Conservation (phyloP, 2,797 vertebrate genomes). For the Premnoplex brunnescens region DNA sequence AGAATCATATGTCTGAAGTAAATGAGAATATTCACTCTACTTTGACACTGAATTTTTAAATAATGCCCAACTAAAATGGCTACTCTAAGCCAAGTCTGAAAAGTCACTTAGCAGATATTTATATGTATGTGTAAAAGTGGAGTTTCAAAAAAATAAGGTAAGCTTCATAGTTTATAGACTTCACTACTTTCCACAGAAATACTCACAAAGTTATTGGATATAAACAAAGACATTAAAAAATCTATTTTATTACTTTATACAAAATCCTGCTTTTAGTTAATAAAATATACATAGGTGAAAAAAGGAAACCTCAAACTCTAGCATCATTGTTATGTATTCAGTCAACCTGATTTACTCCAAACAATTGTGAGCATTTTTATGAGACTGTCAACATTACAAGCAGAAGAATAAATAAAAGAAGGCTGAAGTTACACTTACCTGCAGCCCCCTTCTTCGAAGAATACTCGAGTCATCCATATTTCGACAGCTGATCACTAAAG, state of each 20-base stretch:
- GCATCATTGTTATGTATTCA: neutral
- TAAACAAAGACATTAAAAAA: neutral
- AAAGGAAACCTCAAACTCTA: neutral
- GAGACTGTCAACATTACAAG: neutral
- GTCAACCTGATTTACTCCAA: neutral
- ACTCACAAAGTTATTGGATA: neutral
- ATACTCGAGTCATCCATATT: conserved; percentile 89
- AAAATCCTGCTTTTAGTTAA: neutral
- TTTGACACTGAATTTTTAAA: neutral
- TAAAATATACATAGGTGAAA: neutral
- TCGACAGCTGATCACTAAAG: conserved; percentile 22
- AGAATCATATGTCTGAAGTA: neutral
- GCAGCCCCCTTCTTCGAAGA: conserved; percentile 85
- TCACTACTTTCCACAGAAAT: neutral
- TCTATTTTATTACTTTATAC: neutral
- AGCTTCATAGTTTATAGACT: neutral
- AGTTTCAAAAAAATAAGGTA: neutral
- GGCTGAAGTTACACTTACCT: conserved; percentile 79
- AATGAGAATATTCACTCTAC: neutral
- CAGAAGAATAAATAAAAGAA: neutral
- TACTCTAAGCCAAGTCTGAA: neutral
- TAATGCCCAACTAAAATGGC: conserved; percentile 26
- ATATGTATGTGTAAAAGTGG: neutral
- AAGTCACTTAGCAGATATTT: neutral
- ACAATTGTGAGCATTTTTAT: neutral